Conservation (phyloP, 2,797 vertebrate genomes). For the Notolabrus celidotus region DNA sequence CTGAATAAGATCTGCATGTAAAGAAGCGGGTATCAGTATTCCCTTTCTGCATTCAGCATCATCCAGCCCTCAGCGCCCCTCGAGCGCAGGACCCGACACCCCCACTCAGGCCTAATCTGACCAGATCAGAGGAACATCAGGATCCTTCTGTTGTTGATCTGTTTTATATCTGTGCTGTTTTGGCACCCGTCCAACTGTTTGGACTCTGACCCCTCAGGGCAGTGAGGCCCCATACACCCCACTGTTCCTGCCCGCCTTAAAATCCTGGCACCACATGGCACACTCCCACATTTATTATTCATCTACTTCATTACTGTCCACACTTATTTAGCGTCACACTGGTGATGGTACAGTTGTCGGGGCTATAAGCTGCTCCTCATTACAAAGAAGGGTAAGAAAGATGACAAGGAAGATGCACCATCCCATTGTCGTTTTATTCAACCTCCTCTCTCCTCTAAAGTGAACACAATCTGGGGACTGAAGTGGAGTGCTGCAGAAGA, state of each 20-base stretch:
- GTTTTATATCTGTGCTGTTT: background rate
- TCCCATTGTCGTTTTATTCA: constrained; percentile 64
- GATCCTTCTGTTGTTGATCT: constrained; percentile 55
- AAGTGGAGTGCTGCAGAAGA: constrained; percentile 55
- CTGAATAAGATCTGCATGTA: background rate
- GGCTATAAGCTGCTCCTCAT: constrained; percentile 37
- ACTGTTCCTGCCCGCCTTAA: constrained; percentile 33
- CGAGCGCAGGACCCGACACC: background rate
- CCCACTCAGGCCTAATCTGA: constrained; percentile 35
- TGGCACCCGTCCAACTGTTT: constrained; percentile 52
- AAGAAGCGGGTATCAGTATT: background rate
- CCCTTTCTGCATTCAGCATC: background rate
- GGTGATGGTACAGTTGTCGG: constrained; percentile 38
- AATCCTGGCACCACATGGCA: constrained; percentile 65
- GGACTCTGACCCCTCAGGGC: constrained; percentile 54
- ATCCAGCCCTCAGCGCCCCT: background rate
- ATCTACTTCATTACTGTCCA: constrained; percentile 64
- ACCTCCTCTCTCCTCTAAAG: constrained; percentile 43
- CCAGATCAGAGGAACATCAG: constrained; percentile 45
- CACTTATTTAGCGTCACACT: constrained; percentile 41
- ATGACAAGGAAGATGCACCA: constrained; percentile 19
- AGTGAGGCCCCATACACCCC: constrained; percentile 11
- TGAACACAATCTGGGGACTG: constrained; percentile 45
- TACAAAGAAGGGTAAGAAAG: constrained; percentile 31
- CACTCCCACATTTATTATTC: constrained; percentile 72